These are phyloP conservation scores for Gonatopus flavifemur DNA, from an alignment of 1,140 invertebrate genomes.

Conservation along the genomic window DNA sequence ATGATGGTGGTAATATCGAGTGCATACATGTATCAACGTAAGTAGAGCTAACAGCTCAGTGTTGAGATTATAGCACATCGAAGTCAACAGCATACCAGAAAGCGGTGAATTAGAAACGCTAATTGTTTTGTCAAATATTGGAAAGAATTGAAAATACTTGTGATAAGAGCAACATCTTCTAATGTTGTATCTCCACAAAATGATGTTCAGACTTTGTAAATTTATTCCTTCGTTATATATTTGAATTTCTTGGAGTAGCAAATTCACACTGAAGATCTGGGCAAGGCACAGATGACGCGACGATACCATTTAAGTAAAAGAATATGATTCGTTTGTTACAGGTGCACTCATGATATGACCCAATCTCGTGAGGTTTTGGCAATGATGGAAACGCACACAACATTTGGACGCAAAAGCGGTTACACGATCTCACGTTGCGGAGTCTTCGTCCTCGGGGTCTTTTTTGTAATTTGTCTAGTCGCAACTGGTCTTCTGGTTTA, in stretches of 20 bases:
- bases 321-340: constrained; percentile 13
- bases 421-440: constrained; percentile 55
- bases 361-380: constrained; percentile 49
- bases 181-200: not conserved
- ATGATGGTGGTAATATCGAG: too few relatives aligned
- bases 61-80: too few relatives aligned
- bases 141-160: constrained; percentile 7
- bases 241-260: not conserved
- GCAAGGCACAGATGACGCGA: not conserved
- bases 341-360: constrained; percentile 43
- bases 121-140: too few relatives aligned
- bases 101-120: too few relatives aligned
- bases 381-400: constrained; percentile 52
- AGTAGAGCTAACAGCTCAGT: too few relatives aligned
- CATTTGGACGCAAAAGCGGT: constrained; percentile 51
- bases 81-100: too few relatives aligned
- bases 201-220: not conserved
- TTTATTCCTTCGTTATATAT: not conserved
- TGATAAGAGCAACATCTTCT: not conserved
- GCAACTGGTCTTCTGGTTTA: constrained; percentile 69
- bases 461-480: constrained; percentile 60
- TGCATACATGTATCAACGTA: too few relatives aligned
- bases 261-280: not conserved
- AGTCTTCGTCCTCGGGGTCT: constrained; percentile 54
- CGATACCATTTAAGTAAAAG: not conserved